Evolutionary conservation across 2,888 invertebrate species (phyloP), one percentile per base, ranked within the genome.

Genomic region (Pyrrhopygopsis socrates): DNA sequence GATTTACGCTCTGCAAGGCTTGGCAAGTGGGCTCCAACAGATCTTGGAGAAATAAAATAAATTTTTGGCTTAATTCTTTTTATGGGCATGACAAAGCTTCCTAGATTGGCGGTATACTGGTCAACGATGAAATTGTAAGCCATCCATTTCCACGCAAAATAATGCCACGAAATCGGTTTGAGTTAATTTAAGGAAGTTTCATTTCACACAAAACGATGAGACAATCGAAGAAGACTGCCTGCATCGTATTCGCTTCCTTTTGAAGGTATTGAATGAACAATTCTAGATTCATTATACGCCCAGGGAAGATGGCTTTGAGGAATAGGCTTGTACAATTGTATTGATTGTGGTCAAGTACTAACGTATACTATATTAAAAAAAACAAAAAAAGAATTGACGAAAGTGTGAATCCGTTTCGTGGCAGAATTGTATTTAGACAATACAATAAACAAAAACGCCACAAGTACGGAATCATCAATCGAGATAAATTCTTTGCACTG

Each of bases 321-420:
- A n/a, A n/a, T n/a, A n/a, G n/a, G n/a, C n/a, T n/a, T n/a, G n/a
- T n/a, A n/a, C n/a, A n/a, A n/a, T n/a, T n/a, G n/a, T n/a, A n/a
- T n/a, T n/a, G n/a, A n/a, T n/a, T n/a, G n/a, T n/a, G n/a, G n/a
- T n/a, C n/a, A n/a, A n/a, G n/a, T n/a, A n/a, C n/a, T n/a, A n/a
- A n/a, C n/a, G n/a, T n/a, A n/a, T n/a, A n/a, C n/a, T n/a, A n/a
- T n/a, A n/a, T n/a, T n/a, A n/a, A n/a, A n/a, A n/a, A n/a, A n/a
- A n/a, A n/a, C n/a, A n/a, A n/a, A n/a, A n/a, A 94, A 68, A 93
- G 93, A 75, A 89, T 95, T 30, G 95, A 95, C 83, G 94, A 95
- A 83, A 93, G 91, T 83, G 34, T 95, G 70, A 92, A 95, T 41
- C 95, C 95, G 34, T 95, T 94, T 88, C 89, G 94, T 81, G 94